Percentiles rank a stretch among this genome's conserved stretches.
phyloP scores from a whole-genome alignment of 2,797 vertebrate species.

The Scolopax rusticola region DNA sequence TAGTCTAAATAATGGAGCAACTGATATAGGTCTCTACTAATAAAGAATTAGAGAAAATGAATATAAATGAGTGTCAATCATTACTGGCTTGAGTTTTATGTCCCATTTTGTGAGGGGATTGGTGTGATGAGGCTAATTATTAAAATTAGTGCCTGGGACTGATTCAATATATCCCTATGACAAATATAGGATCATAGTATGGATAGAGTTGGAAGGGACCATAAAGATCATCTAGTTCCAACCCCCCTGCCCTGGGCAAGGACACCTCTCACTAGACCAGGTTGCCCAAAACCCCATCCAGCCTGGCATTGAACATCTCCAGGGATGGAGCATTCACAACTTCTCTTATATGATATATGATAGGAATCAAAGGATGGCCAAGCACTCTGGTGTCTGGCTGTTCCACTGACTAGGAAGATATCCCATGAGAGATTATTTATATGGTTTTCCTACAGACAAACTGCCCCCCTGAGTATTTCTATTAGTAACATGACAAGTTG shows the following conservation, averaged over 20 bases:
- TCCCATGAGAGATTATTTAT: accelerated
- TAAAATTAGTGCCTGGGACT: background rate
- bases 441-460: background rate
- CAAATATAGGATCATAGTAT: background rate
- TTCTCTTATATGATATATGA: too few relatives aligned
- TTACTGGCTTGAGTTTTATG: background rate
- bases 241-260: too few relatives aligned
- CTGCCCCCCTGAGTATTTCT: background rate
- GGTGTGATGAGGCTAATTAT: background rate
- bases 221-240: too few relatives aligned
- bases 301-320: too few relatives aligned
- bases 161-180: background rate
- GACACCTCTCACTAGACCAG: too few relatives aligned
- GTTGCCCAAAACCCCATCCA: too few relatives aligned
- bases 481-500: background rate
- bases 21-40: background rate
- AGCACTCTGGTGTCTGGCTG: background rate
- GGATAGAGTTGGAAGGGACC: too few relatives aligned
- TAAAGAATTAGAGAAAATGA: background rate
- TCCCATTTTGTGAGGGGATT: background rate
- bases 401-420: background rate
- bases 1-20: background rate
- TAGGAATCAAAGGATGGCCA: background rate
- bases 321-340: too few relatives aligned
- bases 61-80: background rate